Base-by-base conservation (phyloP, 2,888 invertebrate genomes). In the Strigamia transsilvanica region DNA sequence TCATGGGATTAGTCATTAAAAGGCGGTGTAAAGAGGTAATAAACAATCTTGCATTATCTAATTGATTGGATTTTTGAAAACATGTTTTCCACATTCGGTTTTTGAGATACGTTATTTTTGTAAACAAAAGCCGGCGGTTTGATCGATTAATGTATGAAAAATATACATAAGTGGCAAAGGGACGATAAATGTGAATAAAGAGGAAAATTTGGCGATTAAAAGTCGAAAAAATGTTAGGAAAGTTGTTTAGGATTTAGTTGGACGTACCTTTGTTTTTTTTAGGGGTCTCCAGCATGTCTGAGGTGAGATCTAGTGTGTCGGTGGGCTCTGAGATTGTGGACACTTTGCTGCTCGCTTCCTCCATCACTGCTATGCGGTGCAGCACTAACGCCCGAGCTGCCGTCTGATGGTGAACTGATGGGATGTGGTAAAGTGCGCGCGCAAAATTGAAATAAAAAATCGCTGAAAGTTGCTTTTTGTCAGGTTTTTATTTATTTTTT, bases 311-410 rank as follows among this genome's bases (percentile, higher is more conserved):
- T 15, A 77, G 18, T 1, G 38, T 38, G 38, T 77, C 79, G 9
- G 79, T 79, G n/a, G 79, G 79, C 42, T 41, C 79, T 41, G 79
- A 79, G 38, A 18, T 23, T 23, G 41, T 15, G 18, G 79, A 79
- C n/a, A 79, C 79, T 23, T 79, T 38, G 21, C 79, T 34, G 23
- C 38, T 34, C 23, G 79, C 13, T n/a, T 79, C 79, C 38, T 79
- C 79, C 38, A 41, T 79, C 38, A 21, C 42, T 18, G 56, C 56
- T 56, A 18, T 18, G 56, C 56, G 56, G 56, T 18, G 56, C n/a
- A 18, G 18, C 15, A 7, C n/a, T n/a, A 18, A n/a, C n/a, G n/a
- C 6, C 9, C n/a, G 56, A 1, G 15, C 56, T 18, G 56, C 21
- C 56, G 21, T 9, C 56, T 56, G 56, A 21, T 18, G 56, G 56